Evolutionary conservation across 2,113 vertebrate species (phyloP), one percentile per base, ranked within the genome.

Genomic region (Paralichthys olivaceus): DNA sequence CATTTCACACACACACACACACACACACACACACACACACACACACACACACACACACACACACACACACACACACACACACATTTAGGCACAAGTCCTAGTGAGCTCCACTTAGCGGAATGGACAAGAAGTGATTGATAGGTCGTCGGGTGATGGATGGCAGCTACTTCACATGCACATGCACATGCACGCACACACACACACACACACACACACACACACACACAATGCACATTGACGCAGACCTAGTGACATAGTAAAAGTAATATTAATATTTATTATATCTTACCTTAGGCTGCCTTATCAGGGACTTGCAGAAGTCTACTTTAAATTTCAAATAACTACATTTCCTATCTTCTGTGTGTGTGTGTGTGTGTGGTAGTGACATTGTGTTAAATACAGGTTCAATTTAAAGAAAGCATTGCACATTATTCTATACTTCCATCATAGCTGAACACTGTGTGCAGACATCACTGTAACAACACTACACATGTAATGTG

Each of bases 251-350:
- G 58, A 79, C 85, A 83, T 53, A 72, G 58, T 75, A 72, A 80
- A 87, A 86, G 75, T 76, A 79, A 77, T 86, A 72, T 83, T 79
- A 86, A 87, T 83, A 80, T 83, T 77, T 67, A 28, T 83, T 69
- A 71, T 66, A 82, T 84, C 57, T 84, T 63, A 69, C 81, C 72
- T 58, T 40, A 49, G 75, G 86, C 82, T 73, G 68, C 55, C 84
- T 92, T 90, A 91, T 91, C 90, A 77, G 76, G 28, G 37, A 45
- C 53, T 63, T 58, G 72, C 89, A 91, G 87, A 67, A 83, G 80
- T 74, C 73, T 80, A 54, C 72, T 90, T 87, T 89, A 79, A 91
- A 84, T 89, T 91, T 90, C 71, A 90, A 90, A 81, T 80, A 79
- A 87, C 76, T 72, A 65, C 62, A 79, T 79, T 20, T 72, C 28